A percentile compares a stretch with the other conserved stretches of the same genome.
Evolutionary conservation across 2,797 vertebrate species (phyloP).

Genomic region (Xiphorhynchus erythropygius): DNA sequence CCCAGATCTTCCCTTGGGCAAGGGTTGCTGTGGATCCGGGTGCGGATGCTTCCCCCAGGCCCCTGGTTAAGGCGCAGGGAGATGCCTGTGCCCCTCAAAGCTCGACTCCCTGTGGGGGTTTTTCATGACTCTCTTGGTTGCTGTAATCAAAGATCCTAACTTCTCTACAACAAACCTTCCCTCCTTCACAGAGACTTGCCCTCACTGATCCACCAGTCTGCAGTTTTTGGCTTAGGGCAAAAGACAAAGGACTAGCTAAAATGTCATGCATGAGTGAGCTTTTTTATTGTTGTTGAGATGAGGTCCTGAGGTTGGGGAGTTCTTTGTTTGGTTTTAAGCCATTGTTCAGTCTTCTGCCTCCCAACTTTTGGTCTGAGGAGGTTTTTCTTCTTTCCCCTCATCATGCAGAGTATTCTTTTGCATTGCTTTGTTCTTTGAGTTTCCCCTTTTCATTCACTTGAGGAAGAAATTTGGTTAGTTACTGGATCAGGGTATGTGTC

Average conservation of each 20-base stretch:
- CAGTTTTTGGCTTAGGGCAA: background rate
- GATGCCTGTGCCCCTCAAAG: background rate
- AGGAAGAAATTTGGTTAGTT: background rate
- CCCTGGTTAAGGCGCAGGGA: rapidly evolving
- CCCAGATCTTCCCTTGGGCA: background rate
- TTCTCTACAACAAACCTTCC: background rate
- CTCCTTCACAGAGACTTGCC: background rate
- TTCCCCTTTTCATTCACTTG: background rate
- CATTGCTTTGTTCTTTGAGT: background rate
- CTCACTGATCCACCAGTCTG: background rate
- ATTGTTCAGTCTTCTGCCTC: background rate
- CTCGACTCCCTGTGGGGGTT: rapidly evolving
- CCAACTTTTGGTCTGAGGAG: background rate
- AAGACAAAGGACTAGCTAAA: background rate
- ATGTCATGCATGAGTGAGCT: background rate
- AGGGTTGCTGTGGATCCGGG: background rate
- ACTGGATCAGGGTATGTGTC: background rate
- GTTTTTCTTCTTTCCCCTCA: background rate
- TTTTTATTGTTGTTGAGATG: background rate
- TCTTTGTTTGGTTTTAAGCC: background rate
- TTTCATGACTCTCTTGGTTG: background rate
- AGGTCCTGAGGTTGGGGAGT: background rate
- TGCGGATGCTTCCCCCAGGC: background rate
- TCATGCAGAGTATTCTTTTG: background rate
- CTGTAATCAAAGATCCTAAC: background rate